Base-by-base conservation (phyloP, 2,797 vertebrate species). In the Anguilla obscura region DNA sequence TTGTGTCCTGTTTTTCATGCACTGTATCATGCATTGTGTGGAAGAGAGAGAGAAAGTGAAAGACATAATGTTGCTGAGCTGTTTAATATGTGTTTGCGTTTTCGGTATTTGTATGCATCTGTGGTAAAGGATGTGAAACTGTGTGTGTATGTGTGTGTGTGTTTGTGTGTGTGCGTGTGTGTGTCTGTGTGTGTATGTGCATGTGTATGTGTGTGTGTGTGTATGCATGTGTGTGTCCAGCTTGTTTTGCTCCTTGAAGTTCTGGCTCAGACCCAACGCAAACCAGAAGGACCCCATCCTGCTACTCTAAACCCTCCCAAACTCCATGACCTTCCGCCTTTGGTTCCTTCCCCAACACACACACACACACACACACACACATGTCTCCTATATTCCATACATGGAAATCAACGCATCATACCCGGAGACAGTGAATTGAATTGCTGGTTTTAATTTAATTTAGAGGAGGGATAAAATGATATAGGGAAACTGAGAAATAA, bases 251-350 rank as follows among this genome's bases (percentile, higher is more conserved):
- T 92, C 91, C 90, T 91, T 91, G 88, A 92, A 92, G 91, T 91
- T 89, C 89, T 95, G 94, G 93, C 93, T 91, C 3, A 16, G 36
- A 85, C 92, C 94, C 94, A 96, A 94, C 93, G 94, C 92, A 96
- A 96, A 96, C 93, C 88, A 93, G 90, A 92, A 93, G 91, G 93
- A 93, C 92, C 92, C 94, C 92, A 94, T 95, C 95, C 92, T 94
- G 94, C 92, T 85, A 94, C 93, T 92, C 92, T 87, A 92, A 94
- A 94, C 85, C 91, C 94, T 94, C 93, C 93, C 93, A 90, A 94
- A 92, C 91, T 91, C 90, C 89, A 85, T 85, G 86, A 92, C 90
- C 91, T 88, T 87, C 91, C 91, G 91, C 91, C 91, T 91, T 92
- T 58, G 90, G 91, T 92, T 91, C 91, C 91, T 91, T 92, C 88